phyloP scores from a whole-genome alignment of 2,113 vertebrate species.

The Talpa occidentalis region DNA sequence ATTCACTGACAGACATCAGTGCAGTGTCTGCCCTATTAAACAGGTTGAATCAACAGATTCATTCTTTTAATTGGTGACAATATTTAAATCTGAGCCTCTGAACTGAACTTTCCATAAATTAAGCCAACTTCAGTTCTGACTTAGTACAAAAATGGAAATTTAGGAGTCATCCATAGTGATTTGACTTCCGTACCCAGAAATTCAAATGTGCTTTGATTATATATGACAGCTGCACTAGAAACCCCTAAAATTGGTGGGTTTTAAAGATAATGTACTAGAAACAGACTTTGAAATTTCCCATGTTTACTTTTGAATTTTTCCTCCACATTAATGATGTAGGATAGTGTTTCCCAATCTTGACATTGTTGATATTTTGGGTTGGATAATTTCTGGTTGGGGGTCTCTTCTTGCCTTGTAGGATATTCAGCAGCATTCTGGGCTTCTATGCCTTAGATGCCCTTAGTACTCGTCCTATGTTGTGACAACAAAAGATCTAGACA shows the following conservation, averaged over 20 bases:
- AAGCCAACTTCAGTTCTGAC: constrained; percentile 20
- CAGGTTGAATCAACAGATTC: background rate
- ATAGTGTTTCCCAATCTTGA: background rate
- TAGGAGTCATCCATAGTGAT: background rate
- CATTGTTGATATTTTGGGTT: background rate
- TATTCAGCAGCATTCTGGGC: background rate
- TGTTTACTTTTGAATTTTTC: background rate
- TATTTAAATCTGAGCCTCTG: background rate
- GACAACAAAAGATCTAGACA: background rate
- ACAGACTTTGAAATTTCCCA: background rate
- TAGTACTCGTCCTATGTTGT: background rate
- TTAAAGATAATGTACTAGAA: background rate
- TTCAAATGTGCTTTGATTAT: constrained; percentile 30
- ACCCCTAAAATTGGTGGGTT: background rate
- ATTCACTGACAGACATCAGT: background rate
- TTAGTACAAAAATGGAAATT: constrained; percentile 39
- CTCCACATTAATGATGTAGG: background rate
- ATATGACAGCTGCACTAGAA: background rate
- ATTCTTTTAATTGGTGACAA: constrained; percentile 37
- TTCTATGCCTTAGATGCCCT: background rate
- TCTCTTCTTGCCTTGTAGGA: background rate
- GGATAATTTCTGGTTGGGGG: background rate
- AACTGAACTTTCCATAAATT: constrained; percentile 3
- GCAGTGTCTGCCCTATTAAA: background rate
- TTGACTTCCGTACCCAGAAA: constrained; percentile 23